Conservation (phyloP, 2,888 invertebrate species). For the Yponomeuta sedellus region DNA sequence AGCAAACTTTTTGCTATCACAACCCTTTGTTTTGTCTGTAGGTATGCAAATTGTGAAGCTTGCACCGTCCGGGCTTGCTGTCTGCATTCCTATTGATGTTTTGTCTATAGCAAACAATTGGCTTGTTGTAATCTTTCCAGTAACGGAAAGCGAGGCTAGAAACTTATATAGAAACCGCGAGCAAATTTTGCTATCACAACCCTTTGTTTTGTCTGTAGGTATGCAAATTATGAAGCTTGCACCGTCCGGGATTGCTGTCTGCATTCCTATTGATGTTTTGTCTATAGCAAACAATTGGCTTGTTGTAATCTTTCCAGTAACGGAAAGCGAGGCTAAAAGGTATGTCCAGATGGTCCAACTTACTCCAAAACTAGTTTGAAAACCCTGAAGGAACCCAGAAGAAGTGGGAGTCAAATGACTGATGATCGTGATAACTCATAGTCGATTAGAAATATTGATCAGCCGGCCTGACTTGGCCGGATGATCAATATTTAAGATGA, state of each 20-base stretch:
- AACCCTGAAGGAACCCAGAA: no score
- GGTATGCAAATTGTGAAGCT: neutral
- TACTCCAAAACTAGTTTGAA: no score
- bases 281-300: neutral
- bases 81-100: neutral
- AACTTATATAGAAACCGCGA: neutral
- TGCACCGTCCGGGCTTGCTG: neutral
- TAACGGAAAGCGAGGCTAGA: no score
- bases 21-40: neutral
- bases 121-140: neutral
- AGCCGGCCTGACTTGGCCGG: no score
- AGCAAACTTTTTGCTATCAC: neutral
- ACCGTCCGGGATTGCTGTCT: neutral
- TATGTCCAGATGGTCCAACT: neutral
- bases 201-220: neutral
- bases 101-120: neutral
- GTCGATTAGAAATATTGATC: no score
- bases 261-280: neutral
- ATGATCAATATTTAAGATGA: no score
- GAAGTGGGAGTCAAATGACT: no score
- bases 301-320: no score
- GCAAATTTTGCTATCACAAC: neutral
- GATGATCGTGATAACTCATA: no score
- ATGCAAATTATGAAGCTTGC: neutral
- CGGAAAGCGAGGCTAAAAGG: neutral